Evolutionary conservation across 2,797 vertebrate genomes (phyloP), one percentile per base, ranked within the genome.

Genomic region (Sebastes variabilis): DNA sequence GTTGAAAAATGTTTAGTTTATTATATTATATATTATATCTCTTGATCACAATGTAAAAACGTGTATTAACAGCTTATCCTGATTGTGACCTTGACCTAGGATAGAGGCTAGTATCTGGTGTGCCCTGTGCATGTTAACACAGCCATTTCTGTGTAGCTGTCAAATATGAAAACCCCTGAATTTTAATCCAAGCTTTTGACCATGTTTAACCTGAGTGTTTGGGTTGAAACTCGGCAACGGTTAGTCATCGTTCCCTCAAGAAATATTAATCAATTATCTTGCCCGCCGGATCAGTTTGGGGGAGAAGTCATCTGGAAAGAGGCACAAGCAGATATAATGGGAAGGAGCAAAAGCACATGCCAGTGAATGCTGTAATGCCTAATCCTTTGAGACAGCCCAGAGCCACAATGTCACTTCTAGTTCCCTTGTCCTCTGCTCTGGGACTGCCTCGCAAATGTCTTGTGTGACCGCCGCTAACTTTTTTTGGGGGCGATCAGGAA

Each of bases 231-330:
- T 93, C 90, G 88, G 90, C 95, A 93, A 91, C 76, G 75, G 96
- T 95, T 95, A 96, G 94, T 94, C 95, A 96, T 96, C 94, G 59
- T 93, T 94, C 95, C 95, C 96, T 96, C 95, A 93, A 96, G 96
- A 95, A 96, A 96, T 95, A 96, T 96, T 95, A 96, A 96, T 96
- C 95, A 96, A 95, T 96, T 96, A 96, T 95, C 94, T 92, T 94
- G 93, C 88, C 94, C 90, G 92, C 93, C 86, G 89, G 94, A 96
- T 96, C 94, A 89, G 93, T 95, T 95, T 94, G 94, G 92, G 88
- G 91, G 92, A 94, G 93, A 96, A 96, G 93, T 96, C 95, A 96
- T 96, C 94, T 96, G 95, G 96, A 96, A 96, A 96, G 94, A 95
- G 93, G 93, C 94, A 95, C 94, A 92, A 93, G 94, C 92, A 94